Evolutionary conservation across 1,140 invertebrate genomes (phyloP).

Genomic region (Zeugodacus cucurbitae): DNA sequence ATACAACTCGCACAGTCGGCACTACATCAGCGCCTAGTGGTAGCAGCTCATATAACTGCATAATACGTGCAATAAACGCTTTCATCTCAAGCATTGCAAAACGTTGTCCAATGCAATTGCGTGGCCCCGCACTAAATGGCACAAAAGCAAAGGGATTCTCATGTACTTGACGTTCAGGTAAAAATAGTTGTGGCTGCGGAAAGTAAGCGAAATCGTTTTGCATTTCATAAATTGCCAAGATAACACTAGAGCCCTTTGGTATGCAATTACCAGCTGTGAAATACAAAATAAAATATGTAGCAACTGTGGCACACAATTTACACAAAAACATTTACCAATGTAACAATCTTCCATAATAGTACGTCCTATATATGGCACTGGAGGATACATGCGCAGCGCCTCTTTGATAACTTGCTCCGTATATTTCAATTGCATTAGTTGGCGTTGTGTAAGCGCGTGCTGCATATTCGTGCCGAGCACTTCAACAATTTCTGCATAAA

Average conservation of each 20-base stretch:
- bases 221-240: not conserved
- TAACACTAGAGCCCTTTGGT: slow-evolving; percentile 35
- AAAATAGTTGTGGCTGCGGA: slow-evolving; percentile 62
- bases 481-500: slow-evolving; percentile 70
- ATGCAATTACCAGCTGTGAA: slow-evolving; percentile 1
- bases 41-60: slow-evolving; percentile 70
- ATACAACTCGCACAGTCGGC: not conserved
- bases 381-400: slow-evolving; percentile 67
- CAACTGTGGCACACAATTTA: not conserved
- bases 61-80: slow-evolving; percentile 71
- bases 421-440: slow-evolving; percentile 67
- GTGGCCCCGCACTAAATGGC: slow-evolving; percentile 72
- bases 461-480: slow-evolving; percentile 65
- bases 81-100: slow-evolving; percentile 83
- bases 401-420: slow-evolving; percentile 69
- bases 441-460: slow-evolving; percentile 56
- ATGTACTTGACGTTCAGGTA: slow-evolving; percentile 69
- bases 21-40: slow-evolving; percentile 21
- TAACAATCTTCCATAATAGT: slow-evolving; percentile 58
- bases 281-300: not conserved
- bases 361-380: slow-evolving; percentile 68
- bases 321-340: slow-evolving; percentile 14
- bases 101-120: slow-evolving; percentile 77
- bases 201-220: slow-evolving; percentile 42
- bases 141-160: slow-evolving; percentile 67